phyloP scores from a whole-genome alignment of 2,113 vertebrate genomes.

The Lepidothrix coronata region DNA sequence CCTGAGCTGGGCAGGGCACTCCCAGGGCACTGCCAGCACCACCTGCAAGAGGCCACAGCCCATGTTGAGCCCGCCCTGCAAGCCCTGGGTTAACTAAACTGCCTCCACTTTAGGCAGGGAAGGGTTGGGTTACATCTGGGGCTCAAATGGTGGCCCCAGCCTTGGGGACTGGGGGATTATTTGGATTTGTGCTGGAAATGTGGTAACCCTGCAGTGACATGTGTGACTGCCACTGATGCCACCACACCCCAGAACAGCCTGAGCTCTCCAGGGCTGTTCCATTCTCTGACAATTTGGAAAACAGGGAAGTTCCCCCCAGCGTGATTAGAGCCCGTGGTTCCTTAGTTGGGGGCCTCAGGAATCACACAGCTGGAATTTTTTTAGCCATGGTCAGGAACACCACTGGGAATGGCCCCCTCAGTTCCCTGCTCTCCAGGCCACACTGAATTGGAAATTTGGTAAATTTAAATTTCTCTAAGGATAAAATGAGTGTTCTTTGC shows the following conservation, averaged over 20 bases:
- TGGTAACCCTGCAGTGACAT: neutral
- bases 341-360: neutral
- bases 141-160: fast-evolving
- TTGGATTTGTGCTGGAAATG: no score
- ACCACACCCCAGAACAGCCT: neutral
- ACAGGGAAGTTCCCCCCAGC: neutral
- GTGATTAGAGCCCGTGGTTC: fast-evolving
- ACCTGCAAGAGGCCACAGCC: neutral
- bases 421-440: neutral
- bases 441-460: neutral
- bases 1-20: neutral
- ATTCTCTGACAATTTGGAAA: neutral
- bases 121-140: no score
- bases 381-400: neutral
- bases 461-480: neutral
- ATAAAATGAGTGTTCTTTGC: neutral
- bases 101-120: neutral
- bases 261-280: neutral
- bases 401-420: neutral
- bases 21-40: neutral
- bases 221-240: neutral
- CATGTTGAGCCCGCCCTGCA: neutral
- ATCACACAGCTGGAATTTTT: neutral
- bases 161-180: neutral
- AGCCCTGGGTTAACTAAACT: neutral